A percentile compares a stretch with the other conserved stretches of the same genome.
Evolutionary conservation across 2,797 vertebrate species (phyloP).

Genomic region (Simalia tracyae): DNA sequence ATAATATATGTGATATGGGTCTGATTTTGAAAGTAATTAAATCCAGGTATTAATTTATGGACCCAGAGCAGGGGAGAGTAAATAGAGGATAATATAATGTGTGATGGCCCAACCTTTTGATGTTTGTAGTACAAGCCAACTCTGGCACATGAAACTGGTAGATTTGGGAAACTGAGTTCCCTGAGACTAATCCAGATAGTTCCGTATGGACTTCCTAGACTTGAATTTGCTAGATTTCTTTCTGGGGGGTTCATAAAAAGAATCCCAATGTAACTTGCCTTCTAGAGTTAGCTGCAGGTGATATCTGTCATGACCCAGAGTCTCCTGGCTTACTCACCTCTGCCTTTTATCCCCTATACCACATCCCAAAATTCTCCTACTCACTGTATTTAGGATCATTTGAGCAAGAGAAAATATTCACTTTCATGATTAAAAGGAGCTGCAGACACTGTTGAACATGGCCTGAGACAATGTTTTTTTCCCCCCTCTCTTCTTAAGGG

Average conservation of each 20-base stretch:
- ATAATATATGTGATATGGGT: neutral
- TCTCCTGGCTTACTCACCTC: neutral
- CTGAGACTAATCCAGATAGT: neutral
- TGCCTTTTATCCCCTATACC: neutral
- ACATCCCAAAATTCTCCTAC: neutral
- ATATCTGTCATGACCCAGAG: neutral
- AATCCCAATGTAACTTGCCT: neutral
- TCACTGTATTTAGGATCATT: neutral
- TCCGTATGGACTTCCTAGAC: neutral
- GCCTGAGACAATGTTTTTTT: neutral
- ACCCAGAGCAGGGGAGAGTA: neutral
- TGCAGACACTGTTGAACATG: neutral
- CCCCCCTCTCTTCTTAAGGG: neutral
- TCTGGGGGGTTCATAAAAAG: neutral
- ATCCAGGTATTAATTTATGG: neutral
- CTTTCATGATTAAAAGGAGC: neutral
- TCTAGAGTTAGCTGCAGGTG: neutral
- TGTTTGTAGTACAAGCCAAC: neutral
- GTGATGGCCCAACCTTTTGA: neutral
- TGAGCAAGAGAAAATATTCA: neutral
- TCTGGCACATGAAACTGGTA: neutral
- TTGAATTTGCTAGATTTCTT: neutral
- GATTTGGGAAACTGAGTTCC: neutral
- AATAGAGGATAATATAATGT: neutral
- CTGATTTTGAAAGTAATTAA: neutral